These are phyloP conservation scores for Sebastes schlegelii DNA, from an alignment of 2,113 vertebrate species.

Conservation along the genomic window DNA sequence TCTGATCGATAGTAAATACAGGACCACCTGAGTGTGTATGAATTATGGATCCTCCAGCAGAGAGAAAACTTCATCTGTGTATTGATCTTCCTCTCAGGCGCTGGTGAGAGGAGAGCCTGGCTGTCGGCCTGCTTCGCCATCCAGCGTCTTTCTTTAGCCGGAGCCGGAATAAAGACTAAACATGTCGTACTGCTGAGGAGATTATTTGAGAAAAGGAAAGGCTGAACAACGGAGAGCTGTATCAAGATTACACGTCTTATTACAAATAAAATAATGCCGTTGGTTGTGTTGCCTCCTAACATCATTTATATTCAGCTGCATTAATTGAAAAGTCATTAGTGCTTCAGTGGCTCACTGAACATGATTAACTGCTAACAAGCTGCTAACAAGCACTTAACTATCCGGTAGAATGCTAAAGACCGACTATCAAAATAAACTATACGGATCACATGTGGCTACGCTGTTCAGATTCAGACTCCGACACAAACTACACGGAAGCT, in stretches of 20 bases:
- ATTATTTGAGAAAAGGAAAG: slow-evolving; percentile 5
- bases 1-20: slow-evolving; percentile 74
- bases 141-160: slow-evolving; percentile 20
- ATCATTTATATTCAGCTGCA: not conserved
- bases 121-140: slow-evolving; percentile 27
- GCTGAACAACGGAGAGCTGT: not conserved
- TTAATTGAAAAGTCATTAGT: too few relatives aligned
- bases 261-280: not conserved
- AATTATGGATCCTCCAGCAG: slow-evolving; percentile 73
- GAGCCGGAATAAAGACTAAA: slow-evolving; percentile 1
- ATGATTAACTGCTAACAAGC: too few relatives aligned
- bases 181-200: slow-evolving; percentile 20
- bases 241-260: not conserved
- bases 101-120: slow-evolving; percentile 30
- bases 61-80: slow-evolving; percentile 74
- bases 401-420: not conserved
- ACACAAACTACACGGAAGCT: too few relatives aligned
- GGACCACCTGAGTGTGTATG: slow-evolving; percentile 73
- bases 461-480: too few relatives aligned
- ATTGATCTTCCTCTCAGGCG: slow-evolving; percentile 64
- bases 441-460: too few relatives aligned
- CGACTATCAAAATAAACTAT: too few relatives aligned
- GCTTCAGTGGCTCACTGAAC: too few relatives aligned
- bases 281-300: not conserved
- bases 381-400: not conserved